These are phyloP conservation scores for Nasonia vitripennis DNA, from an alignment of 1,140 invertebrate species.

Conservation along the genomic window DNA sequence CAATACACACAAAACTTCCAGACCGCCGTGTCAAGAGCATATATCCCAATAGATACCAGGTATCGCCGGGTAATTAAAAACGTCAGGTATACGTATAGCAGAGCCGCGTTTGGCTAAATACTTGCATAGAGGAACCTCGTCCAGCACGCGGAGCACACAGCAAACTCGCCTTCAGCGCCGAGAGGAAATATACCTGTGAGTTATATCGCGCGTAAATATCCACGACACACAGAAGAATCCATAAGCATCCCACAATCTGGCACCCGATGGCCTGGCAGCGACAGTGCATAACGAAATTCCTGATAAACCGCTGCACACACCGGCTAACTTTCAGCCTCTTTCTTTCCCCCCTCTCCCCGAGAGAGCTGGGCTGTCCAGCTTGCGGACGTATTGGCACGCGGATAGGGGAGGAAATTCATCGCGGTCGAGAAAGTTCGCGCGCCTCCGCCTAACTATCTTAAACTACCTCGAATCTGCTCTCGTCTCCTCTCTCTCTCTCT, in stretches of 20 bases:
- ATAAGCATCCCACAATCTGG: neutral
- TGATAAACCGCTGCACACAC: slow-evolving; percentile 57
- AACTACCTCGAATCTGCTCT: slow-evolving; percentile 56
- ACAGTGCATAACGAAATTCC: slow-evolving; percentile 48
- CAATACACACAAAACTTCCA: neutral
- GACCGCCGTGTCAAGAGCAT: neutral
- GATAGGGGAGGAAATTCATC: slow-evolving; percentile 58
- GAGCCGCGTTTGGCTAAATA: neutral
- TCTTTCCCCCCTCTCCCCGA: slow-evolving; percentile 32
- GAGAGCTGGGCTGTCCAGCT: neutral
- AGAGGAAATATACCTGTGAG: slow-evolving; percentile 5
- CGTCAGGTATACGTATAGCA: neutral
- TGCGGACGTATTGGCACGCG: slow-evolving; percentile 55
- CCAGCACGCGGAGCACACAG: neutral
- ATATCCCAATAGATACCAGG: neutral
- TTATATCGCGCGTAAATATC: slow-evolving; percentile 23
- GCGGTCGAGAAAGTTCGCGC: slow-evolving; percentile 49
- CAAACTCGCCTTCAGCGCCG: neutral
- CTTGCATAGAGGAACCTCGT: neutral
- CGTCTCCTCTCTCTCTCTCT: neutral
- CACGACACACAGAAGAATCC: neutral
- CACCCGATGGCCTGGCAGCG: neutral
- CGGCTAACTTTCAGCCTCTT: slow-evolving; percentile 56
- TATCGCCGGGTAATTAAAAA: neutral
- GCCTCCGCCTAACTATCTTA: slow-evolving; percentile 60